A percentile compares a stretch with the other conserved stretches of the same genome.
Evolutionary conservation across 30 jellyfish, hydroid and myxozoan species (phyloP).

Genomic region (Aurelia coerulea): DNA sequence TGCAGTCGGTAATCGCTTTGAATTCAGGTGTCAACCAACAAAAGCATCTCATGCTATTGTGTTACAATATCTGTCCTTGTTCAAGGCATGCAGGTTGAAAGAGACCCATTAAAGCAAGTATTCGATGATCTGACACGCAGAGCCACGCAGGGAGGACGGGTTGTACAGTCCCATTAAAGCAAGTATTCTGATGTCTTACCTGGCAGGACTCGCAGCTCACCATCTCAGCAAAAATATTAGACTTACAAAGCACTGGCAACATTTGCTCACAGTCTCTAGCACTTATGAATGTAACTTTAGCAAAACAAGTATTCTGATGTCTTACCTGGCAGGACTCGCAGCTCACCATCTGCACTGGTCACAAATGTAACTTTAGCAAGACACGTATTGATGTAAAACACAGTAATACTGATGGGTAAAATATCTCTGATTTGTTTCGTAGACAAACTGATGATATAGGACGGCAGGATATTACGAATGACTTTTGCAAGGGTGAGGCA

Average conservation of each 20-base stretch:
- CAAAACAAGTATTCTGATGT: not conserved
- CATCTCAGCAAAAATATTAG: no score
- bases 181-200: slow-evolving; percentile 26
- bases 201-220: slow-evolving; percentile 70
- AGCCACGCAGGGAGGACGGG: no score
- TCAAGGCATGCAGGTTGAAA: no score
- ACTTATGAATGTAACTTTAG: slow-evolving; percentile 77
- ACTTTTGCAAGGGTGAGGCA: slow-evolving; percentile 79
- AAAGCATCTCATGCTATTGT: no score
- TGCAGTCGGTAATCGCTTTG: no score
- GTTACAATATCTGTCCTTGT: no score
- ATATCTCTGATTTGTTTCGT: slow-evolving; percentile 62
- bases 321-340: slow-evolving; percentile 76
- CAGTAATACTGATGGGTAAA: slow-evolving; percentile 60
- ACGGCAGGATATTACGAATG: slow-evolving; percentile 71
- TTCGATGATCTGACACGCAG: no score
- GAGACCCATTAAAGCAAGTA: no score
- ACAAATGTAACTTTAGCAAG: slow-evolving; percentile 80
- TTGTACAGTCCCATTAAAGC: no score
- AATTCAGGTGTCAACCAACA: no score
- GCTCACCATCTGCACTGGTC: slow-evolving; percentile 89
- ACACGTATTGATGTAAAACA: slow-evolving; percentile 84
- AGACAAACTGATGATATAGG: slow-evolving; percentile 51
- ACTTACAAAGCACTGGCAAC: slow-evolving; percentile 88
- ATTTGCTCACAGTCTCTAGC: no score